Percentiles rank a stretch among this genome's conserved stretches.
phyloP scores from a whole-genome alignment of 2,113 vertebrate genomes.

The Ceyx margarethae region DNA sequence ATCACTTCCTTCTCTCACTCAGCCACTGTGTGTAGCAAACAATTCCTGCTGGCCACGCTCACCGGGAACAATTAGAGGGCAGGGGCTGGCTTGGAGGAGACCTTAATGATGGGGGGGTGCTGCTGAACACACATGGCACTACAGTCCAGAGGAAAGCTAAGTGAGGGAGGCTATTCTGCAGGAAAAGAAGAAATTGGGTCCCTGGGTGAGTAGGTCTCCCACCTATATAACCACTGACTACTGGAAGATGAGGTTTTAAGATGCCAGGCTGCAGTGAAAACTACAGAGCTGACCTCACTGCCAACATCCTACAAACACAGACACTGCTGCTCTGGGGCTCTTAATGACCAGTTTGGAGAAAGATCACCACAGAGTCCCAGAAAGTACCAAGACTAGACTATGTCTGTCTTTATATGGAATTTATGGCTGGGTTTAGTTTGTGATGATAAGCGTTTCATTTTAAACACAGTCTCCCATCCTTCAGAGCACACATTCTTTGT shows the following conservation, averaged over 20 bases:
- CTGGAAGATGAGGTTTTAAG: neutral
- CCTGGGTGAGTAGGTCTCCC: neutral
- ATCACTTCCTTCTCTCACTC: neutral
- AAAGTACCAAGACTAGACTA: neutral
- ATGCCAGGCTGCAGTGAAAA: neutral
- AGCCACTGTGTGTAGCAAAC: slow-evolving; percentile 31
- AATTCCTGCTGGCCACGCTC: slow-evolving; percentile 77
- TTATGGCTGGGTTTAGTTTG: neutral
- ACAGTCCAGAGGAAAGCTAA: neutral
- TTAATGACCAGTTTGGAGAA: neutral
- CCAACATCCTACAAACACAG: neutral
- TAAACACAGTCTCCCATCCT: neutral
- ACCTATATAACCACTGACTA: accelerated
- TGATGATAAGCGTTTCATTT: neutral
- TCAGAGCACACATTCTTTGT: neutral
- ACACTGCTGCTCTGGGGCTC: neutral
- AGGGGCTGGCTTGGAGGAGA: slow-evolving; percentile 72
- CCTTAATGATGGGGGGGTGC: slow-evolving; percentile 31
- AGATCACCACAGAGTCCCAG: neutral
- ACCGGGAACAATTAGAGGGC: slow-evolving; percentile 80
- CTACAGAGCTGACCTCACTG: neutral
- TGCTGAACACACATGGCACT: neutral
- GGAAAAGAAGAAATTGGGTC: neutral
- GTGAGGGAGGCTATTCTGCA: neutral
- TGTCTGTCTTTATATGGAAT: neutral